These are phyloP conservation scores for Halictus ligatus DNA, from an alignment of 2,888 invertebrate genomes.

Conservation along the genomic window DNA sequence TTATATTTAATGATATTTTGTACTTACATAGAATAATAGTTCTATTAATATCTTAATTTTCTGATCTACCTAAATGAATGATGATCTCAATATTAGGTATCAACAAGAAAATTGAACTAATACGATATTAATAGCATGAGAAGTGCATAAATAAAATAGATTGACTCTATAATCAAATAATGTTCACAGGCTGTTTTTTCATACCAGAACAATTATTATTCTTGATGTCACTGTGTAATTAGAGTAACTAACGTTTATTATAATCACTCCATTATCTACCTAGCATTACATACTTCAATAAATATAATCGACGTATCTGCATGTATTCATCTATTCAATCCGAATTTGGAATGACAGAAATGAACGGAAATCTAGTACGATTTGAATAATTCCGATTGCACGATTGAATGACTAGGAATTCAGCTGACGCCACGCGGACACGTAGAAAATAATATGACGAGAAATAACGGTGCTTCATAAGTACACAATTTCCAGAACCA, in stretches of 20 bases:
- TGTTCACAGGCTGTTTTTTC: background rate
- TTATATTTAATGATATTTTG: too few relatives aligned
- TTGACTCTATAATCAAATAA: background rate
- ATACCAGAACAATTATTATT: background rate
- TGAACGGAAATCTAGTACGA: conserved; percentile 33
- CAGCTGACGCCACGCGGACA: conserved; percentile 21
- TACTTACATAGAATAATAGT: too few relatives aligned
- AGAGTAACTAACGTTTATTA: background rate
- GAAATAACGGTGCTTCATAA: background rate
- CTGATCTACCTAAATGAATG: too few relatives aligned
- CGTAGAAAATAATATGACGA: conserved; percentile 22
- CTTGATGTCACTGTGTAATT: background rate
- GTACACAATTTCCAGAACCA: background rate
- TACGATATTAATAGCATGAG: background rate
- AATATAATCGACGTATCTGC: background rate
- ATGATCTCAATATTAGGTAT: too few relatives aligned
- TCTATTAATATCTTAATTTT: too few relatives aligned
- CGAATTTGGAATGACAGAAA: conserved; percentile 43
- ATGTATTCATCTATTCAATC: conserved; percentile 30
- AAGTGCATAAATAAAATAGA: background rate
- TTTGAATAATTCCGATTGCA: conserved; percentile 61
- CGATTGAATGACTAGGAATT: conserved; percentile 37
- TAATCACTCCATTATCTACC: background rate
- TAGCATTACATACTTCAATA: conserved; percentile 1
- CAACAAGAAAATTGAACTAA: background rate